Conservation (phyloP, 92 coral and sea anemone genomes). For the Blastomussa wellsi region DNA sequence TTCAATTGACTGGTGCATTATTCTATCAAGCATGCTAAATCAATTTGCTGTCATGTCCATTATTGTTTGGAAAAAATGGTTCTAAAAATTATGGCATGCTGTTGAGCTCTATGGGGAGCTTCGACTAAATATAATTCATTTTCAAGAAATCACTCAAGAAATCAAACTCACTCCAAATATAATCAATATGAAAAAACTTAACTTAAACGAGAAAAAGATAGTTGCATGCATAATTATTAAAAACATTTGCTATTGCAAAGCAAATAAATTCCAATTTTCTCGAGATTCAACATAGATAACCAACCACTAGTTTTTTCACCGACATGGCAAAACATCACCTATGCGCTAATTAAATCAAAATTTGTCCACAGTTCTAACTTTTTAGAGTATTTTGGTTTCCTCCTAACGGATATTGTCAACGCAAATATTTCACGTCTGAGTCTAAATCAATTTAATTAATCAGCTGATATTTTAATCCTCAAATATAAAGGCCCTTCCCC, state of each 20-base stretch:
- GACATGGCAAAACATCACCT: background rate
- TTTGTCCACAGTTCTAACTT: background rate
- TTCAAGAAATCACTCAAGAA: background rate
- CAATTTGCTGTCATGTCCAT: background rate
- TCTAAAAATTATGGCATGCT: conserved; percentile 11
- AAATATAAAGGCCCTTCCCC: conserved; percentile 1
- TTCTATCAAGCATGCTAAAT: conserved; percentile 9
- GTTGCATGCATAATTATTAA: background rate
- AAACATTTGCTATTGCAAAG: background rate
- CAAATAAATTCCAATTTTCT: background rate
- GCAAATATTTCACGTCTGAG: conserved; percentile 17
- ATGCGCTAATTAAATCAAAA: conserved; percentile 1
- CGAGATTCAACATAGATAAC: background rate
- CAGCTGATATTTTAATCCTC: conserved; percentile 1
- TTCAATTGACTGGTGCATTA: background rate
- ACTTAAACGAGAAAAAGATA: background rate
- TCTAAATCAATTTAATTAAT: conserved; percentile 7
- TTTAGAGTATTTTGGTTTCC: background rate
- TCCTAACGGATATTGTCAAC: background rate
- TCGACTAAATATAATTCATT: background rate
- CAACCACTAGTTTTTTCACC: too few relatives aligned
- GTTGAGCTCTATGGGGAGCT: background rate
- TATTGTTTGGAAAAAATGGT: background rate
- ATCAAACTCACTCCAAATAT: background rate
- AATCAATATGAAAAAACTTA: background rate